Percentiles rank a stretch among this genome's conserved stretches.
phyloP scores from a whole-genome alignment of 1,140 invertebrate species.

The Mya arenaria region DNA sequence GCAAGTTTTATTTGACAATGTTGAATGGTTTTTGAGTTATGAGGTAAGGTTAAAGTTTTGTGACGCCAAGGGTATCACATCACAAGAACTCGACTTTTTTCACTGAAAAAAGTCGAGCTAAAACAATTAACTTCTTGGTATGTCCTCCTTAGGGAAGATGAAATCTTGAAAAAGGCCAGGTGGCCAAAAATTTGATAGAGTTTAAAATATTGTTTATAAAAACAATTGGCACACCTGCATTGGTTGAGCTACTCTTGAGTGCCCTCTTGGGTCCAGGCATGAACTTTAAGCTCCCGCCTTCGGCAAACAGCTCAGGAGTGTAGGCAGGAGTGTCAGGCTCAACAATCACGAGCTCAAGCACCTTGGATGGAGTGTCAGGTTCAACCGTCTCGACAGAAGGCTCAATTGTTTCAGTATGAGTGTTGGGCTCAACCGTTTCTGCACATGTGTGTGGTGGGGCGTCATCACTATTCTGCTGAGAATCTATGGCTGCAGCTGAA shows the following conservation, averaged over 20 bases:
- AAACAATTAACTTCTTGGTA: too few relatives aligned
- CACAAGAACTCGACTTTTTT: too few relatives aligned
- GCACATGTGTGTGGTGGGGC: neutral
- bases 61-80: too few relatives aligned
- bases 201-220: conserved; percentile 1
- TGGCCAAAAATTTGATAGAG: neutral
- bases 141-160: too few relatives aligned
- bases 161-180: too few relatives aligned
- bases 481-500: neutral
- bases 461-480: neutral
- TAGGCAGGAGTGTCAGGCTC: neutral
- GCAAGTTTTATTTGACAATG: too few relatives aligned
- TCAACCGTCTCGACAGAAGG: neutral
- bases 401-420: too few relatives aligned
- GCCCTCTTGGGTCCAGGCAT: neutral
- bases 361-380: neutral
- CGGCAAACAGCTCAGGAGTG: neutral
- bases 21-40: too few relatives aligned
- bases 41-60: too few relatives aligned
- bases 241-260: neutral
- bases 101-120: too few relatives aligned
- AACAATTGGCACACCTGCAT: neutral
- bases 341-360: neutral
- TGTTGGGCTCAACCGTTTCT: neutral
- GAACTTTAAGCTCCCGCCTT: neutral